A percentile compares a stretch with the other conserved stretches of the same genome.
Evolutionary conservation across 2,113 vertebrate species (phyloP).

Genomic region (Chaetorhynchus papuensis): DNA sequence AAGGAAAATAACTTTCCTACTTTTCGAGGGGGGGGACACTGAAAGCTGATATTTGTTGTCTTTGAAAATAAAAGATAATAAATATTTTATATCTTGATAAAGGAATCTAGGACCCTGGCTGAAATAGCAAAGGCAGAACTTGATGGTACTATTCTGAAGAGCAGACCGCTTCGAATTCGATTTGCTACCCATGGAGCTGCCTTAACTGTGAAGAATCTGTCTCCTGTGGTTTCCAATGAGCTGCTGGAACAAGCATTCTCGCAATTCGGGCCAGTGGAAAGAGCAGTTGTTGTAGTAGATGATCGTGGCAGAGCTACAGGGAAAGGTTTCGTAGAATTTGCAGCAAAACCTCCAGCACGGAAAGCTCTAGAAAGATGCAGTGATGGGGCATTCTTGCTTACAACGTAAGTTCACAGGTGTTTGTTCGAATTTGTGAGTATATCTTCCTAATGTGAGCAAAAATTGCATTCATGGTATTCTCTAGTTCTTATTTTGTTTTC

Average conservation of each 20-base stretch:
- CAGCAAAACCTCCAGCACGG: slow-evolving; percentile 88
- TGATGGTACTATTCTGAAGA: slow-evolving; percentile 89
- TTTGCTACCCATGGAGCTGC: slow-evolving; percentile 92
- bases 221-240: slow-evolving; percentile 93
- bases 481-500: neutral
- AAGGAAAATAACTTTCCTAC: neutral
- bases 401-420: slow-evolving; percentile 81
- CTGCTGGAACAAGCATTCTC: slow-evolving; percentile 95
- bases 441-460: neutral
- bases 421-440: neutral
- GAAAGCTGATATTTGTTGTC: neutral
- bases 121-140: slow-evolving; percentile 96
- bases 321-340: slow-evolving; percentile 93
- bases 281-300: slow-evolving; percentile 91
- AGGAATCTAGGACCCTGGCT: slow-evolving; percentile 95
- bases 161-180: slow-evolving; percentile 88
- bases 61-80: neutral
- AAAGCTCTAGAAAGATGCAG: slow-evolving; percentile 94
- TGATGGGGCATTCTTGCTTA: slow-evolving; percentile 92
- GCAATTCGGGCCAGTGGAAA: slow-evolving; percentile 92
- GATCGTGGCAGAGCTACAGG: slow-evolving; percentile 92
- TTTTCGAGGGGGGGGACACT: fast-evolving
- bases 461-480: neutral
- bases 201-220: slow-evolving; percentile 90
- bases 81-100: slow-evolving; percentile 59